phyloP scores from a whole-genome alignment of 2,797 vertebrate genomes.

The Rhinogobio ventralis region DNA sequence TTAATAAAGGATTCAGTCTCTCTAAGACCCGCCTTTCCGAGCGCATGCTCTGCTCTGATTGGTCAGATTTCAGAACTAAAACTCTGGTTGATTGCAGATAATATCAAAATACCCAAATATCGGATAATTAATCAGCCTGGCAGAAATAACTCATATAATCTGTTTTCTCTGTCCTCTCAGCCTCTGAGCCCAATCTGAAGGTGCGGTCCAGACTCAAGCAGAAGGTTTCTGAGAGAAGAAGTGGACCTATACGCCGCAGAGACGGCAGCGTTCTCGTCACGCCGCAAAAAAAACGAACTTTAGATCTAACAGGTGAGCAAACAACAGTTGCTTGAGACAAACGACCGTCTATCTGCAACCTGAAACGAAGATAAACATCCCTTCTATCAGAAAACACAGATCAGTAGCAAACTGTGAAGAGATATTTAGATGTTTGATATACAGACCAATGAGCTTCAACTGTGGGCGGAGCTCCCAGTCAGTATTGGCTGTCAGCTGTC shows the following conservation, averaged over 20 bases:
- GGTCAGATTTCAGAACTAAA: not conserved
- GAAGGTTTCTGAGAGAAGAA: conserved; percentile 63
- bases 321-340: not conserved
- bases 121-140: not conserved
- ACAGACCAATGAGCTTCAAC: conserved; percentile 1
- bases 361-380: not conserved
- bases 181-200: conserved; percentile 65
- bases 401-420: too few species aligned
- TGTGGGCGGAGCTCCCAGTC: conserved; percentile 1
- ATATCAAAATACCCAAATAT: not conserved
- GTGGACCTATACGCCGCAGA: conserved; percentile 59
- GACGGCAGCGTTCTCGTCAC: conserved; percentile 63
- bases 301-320: conserved; percentile 58
- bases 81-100: not conserved
- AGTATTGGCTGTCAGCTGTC: not conserved
- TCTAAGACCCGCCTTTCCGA: not conserved
- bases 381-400: not conserved
- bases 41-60: not conserved
- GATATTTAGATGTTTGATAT: not conserved
- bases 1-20: not conserved
- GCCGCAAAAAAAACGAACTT: conserved; percentile 54
- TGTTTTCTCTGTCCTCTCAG: conserved; percentile 13
- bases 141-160: not conserved
- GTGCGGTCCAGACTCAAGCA: conserved; percentile 64
- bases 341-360: not conserved